Conservation (phyloP, 2,113 vertebrate species). For the Lutjanus erythropterus region DNA sequence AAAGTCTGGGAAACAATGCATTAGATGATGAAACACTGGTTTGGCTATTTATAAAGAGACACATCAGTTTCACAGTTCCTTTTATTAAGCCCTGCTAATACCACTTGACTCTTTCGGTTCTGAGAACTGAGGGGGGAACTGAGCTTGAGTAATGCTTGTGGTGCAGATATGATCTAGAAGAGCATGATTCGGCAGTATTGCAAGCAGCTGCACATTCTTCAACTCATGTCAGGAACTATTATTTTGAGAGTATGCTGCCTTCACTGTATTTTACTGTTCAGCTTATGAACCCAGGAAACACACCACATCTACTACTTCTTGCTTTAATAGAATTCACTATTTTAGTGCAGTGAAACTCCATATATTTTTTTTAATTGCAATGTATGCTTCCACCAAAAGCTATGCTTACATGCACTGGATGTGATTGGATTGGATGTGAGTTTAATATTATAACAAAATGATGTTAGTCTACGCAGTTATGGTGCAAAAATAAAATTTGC, state of each 20-base stretch:
- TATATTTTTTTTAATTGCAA: background rate
- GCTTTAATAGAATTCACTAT: background rate
- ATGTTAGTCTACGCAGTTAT: background rate
- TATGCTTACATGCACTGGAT: background rate
- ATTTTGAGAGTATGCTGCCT: constrained; percentile 42
- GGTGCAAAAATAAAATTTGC: background rate
- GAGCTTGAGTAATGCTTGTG: constrained; percentile 20
- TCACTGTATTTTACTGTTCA: background rate
- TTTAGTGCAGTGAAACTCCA: background rate
- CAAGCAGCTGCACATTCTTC: constrained; percentile 30
- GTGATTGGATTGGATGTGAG: background rate
- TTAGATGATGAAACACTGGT: background rate
- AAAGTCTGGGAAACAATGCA: too few relatives aligned
- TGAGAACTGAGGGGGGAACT: constrained; percentile 12
- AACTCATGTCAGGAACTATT: constrained; percentile 41
- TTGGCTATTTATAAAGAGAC: background rate
- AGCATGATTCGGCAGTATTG: constrained; percentile 15
- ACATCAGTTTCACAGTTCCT: background rate
- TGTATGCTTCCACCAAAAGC: background rate
- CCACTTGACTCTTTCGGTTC: constrained; percentile 1
- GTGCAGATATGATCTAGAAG: constrained; percentile 46
- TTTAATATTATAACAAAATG: background rate
- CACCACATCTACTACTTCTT: background rate
- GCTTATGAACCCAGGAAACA: constrained; percentile 7
- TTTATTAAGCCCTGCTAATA: background rate